Evolutionary conservation across 2,113 vertebrate genomes (phyloP), one percentile per base, ranked within the genome.

Genomic region (Dicerorhinus sumatrensis): DNA sequence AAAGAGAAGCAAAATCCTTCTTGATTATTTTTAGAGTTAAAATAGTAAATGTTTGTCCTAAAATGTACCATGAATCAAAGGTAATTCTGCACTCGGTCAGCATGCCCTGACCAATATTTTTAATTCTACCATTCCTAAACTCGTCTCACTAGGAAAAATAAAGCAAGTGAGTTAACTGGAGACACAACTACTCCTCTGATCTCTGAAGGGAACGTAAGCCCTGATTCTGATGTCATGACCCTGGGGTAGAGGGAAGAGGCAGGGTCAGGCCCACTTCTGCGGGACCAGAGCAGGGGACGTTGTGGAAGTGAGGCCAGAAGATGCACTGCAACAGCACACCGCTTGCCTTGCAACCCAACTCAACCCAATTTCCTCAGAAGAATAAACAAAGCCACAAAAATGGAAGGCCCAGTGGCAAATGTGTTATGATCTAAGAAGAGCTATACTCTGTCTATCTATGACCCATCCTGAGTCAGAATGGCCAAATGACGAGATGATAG

Each of bases 291-390:
- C 69, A 21, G 54, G 72, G 33, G 25, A 51, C 8, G 3, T 5
- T 1, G 51, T 54, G 51, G 51, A 54, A 14, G 51, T 54, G 31
- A 14, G 36, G n/a, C 20, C 23, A 8, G 25, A 39, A 56, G 23
- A 13, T 4, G 29, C 8, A 33, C 1, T 4, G 12, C 14, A 48
- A 67, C 2, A 29, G 2, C 9, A 17, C 5, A 25, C 9, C 21
- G 51, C 63, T 33, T 33, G 18, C 65, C 17, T 17, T 14, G 27
- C 5, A 9, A 5, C 20, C 48, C 3, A 36, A 29, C 21, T 42
- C 62, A 72, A 54, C 10, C 27, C 27, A 8, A 17, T 1, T n/a
- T 70, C 62, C 39, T 79, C 5, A 5, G 31, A 54, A 77, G 36
- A 65, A 33, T 13, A 31, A 13, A 63, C 54, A 51, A 69, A 88